Percentiles rank a stretch among this genome's conserved stretches.
Conservation (phyloP, 2,113 vertebrate species). For the Chiloscyllium plagiosum region DNA sequence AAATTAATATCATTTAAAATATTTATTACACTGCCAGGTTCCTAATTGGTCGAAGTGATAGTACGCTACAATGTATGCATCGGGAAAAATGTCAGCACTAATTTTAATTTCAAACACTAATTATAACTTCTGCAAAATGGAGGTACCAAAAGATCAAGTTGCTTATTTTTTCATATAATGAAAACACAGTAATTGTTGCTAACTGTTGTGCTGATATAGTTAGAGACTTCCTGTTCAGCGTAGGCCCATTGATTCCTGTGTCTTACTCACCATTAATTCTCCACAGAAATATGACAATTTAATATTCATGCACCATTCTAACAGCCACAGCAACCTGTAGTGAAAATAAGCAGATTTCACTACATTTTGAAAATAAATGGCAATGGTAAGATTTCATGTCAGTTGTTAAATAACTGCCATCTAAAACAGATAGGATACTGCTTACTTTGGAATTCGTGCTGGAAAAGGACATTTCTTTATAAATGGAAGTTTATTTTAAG, state of each 20-base stretch:
- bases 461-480: background rate
- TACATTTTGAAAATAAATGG: background rate
- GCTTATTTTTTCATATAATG: background rate
- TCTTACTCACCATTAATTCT: background rate
- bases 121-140: background rate
- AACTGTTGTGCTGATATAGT: background rate
- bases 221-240: background rate
- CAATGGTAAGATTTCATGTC: background rate
- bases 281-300: background rate
- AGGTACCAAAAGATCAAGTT: slow-evolving; percentile 27
- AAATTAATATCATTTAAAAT: slow-evolving; percentile 34
- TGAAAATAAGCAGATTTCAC: background rate
- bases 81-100: slow-evolving; percentile 12
- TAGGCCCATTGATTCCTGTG: background rate
- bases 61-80: slow-evolving; percentile 28
- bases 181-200: slow-evolving; percentile 11
- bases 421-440: background rate
- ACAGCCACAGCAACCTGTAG: background rate
- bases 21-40: slow-evolving; percentile 27
- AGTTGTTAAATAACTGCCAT: background rate
- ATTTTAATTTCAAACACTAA: slow-evolving; percentile 36
- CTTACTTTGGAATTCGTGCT: background rate
- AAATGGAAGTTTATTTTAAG: background rate
- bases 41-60: slow-evolving; percentile 29
- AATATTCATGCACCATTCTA: background rate